Base-by-base conservation (phyloP, 2,888 invertebrate species). In the Ophion slaviceki region DNA sequence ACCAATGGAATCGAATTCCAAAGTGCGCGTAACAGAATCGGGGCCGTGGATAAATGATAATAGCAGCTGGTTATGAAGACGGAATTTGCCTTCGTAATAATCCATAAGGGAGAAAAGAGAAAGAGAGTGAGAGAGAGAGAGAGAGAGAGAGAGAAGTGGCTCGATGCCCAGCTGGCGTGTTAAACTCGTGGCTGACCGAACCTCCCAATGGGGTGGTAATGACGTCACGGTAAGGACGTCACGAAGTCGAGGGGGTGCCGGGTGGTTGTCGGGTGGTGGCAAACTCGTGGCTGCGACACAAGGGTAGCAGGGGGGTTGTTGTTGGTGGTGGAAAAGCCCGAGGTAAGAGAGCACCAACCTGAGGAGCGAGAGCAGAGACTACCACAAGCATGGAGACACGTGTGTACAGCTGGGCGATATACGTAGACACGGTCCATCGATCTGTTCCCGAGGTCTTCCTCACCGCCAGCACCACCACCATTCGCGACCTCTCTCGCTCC, bases 221-320 rank as follows among this genome's bases (percentile, higher is more conserved):
- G 87, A 87, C 87, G 87, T 87, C 87, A 86, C 81, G 57, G 81
- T 82, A 87, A 84, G 70, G 87, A 87, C 87, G 87, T 87, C 87
- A 87, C 80, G 40, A 61, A 28, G 40, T 5, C 20, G 11, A 17
- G 67, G 59, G 36, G 28, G 45, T n/a, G 57, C 4, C 53, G 36
- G 53, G 28, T 53, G 76, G 32, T 47, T 32, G 17, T 10, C 11
- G 24, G 47, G 71, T 67, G 77, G 67, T 40, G 24, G 71, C 32
- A 17, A 45, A 68, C 40, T 8, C 36, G 17, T 36, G 32, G 40
- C 28, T 32, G 66, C 17, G 32, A 57, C 3, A 57, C 17, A 7
- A 61, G 14, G 47, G 47, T 47, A 14, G 47, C 47, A 11, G 8
- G 40, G 32, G 3, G 2, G 40, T 6, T 40, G 40, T 3, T 14